A percentile compares a stretch with the other conserved stretches of the same genome.
These are phyloP conservation scores for Chelmon rostratus DNA, from an alignment of 2,797 vertebrate species.

Conservation along the genomic window DNA sequence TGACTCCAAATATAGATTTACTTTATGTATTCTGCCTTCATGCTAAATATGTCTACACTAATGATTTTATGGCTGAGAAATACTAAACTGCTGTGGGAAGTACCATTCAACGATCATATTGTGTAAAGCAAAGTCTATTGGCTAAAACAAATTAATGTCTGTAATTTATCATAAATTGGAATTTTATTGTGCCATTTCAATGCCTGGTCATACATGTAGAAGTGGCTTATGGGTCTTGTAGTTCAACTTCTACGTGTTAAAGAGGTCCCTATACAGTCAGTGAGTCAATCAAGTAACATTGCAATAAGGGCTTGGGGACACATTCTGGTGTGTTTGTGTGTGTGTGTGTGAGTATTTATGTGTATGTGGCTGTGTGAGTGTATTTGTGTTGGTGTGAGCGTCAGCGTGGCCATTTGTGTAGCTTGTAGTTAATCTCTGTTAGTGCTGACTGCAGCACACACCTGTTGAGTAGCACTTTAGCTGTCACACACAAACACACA, in stretches of 20 bases:
- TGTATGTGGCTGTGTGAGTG: background rate
- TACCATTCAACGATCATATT: background rate
- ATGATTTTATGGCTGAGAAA: background rate
- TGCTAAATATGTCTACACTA: background rate
- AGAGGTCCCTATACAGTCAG: constrained; percentile 6
- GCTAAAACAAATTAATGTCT: background rate
- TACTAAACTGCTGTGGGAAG: background rate
- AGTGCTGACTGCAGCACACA: constrained; percentile 64
- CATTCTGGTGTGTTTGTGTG: constrained; percentile 5
- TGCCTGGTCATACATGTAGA: background rate
- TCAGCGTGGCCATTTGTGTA: constrained; percentile 32
- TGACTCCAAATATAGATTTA: background rate
- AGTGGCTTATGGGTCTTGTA: constrained; percentile 9
- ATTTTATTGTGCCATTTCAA: background rate
- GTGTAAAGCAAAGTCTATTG: background rate
- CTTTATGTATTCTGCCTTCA: too few relatives aligned
- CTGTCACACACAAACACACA: constrained; percentile 36
- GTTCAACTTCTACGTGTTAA: constrained; percentile 19
- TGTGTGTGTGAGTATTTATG: background rate
- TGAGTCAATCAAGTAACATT: constrained; percentile 27
- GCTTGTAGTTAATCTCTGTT: constrained; percentile 47
- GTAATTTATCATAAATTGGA: background rate
- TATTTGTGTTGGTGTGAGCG: background rate
- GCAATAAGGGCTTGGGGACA: background rate
- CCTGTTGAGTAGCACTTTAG: constrained; percentile 64